Evolutionary conservation across 1,140 invertebrate genomes (phyloP).

Genomic region (Oppia nitens): DNA sequence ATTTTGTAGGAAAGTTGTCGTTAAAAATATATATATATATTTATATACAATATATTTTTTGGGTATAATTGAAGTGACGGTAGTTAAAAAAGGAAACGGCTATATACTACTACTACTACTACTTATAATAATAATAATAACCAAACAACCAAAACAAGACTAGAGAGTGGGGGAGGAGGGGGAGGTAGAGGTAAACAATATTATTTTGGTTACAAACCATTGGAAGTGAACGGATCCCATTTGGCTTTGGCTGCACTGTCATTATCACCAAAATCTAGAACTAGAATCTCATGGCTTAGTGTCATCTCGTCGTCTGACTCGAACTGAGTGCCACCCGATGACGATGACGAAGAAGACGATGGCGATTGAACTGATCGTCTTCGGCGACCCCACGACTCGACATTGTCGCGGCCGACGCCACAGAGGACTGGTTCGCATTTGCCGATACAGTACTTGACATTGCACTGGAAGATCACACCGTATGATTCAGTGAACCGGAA

Average conservation of each 20-base stretch:
- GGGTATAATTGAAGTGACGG: too few relatives aligned
- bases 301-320: conserved; percentile 64
- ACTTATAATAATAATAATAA: too few relatives aligned
- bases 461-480: conserved; percentile 91
- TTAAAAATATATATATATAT: too few relatives aligned
- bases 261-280: conserved; percentile 74
- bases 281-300: conserved; percentile 77
- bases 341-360: conserved; percentile 21
- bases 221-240: conserved; percentile 6
- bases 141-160: too few relatives aligned
- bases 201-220: conserved; percentile 13
- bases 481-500: conserved; percentile 91
- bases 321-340: conserved; percentile 3
- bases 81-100: too few relatives aligned
- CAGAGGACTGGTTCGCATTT: conserved; percentile 67
- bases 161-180: not conserved
- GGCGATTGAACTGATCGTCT: conserved; percentile 48
- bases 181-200: not conserved
- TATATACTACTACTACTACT: too few relatives aligned
- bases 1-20: too few relatives aligned
- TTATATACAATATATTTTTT: too few relatives aligned
- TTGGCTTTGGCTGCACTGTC: conserved; percentile 30
- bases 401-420: conserved; percentile 63
- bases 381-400: conserved; percentile 73
- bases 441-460: conserved; percentile 87